Percentiles rank a stretch among this genome's conserved stretches.
Evolutionary conservation across 2,113 vertebrate genomes (phyloP).

Genomic region (Corvus moneduloides): DNA sequence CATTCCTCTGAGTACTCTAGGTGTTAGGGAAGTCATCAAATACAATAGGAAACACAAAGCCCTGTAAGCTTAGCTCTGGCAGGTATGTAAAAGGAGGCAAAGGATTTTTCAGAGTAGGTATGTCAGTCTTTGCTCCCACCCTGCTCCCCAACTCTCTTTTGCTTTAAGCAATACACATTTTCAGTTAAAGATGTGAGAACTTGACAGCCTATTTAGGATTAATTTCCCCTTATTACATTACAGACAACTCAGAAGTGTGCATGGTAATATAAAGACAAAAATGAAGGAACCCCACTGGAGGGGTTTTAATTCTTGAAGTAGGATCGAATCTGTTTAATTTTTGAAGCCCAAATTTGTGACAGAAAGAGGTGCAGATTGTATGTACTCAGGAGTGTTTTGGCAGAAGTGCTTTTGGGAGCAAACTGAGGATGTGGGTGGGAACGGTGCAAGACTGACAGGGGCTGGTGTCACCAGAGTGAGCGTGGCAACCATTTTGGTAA

Average conservation of each 20-base stretch:
- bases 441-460: background rate
- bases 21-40: background rate
- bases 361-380: background rate
- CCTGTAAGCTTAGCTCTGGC: background rate
- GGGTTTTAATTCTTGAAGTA: background rate
- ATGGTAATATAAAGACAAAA: background rate
- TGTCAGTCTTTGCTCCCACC: background rate
- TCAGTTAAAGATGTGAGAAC: background rate
- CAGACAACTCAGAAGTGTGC: background rate
- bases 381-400: background rate
- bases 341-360: background rate
- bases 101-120: background rate
- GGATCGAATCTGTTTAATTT: background rate
- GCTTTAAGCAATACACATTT: background rate
- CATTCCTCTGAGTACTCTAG: background rate
- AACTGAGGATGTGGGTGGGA: background rate
- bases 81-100: background rate
- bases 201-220: background rate
- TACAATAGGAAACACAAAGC: background rate
- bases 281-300: background rate
- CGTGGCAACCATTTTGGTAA: background rate
- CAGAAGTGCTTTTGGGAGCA: background rate
- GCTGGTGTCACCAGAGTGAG: background rate
- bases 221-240: background rate
- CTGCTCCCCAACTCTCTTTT: background rate